Conservation (phyloP, 2,888 invertebrate species). For the Drosophila quasianomalipes region DNA sequence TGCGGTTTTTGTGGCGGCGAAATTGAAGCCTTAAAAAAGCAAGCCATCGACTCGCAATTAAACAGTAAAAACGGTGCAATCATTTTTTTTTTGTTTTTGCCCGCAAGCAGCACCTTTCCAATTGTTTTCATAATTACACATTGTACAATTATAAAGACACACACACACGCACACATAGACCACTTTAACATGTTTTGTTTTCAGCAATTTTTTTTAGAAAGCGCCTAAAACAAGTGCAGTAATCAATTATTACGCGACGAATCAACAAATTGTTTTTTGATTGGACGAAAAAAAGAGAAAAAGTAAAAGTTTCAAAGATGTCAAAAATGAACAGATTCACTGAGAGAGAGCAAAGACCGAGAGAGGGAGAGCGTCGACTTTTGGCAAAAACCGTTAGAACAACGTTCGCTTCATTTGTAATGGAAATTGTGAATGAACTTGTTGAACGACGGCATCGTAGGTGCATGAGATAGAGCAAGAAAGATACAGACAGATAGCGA, state of each 20-base stretch:
- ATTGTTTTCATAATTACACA: slow-evolving; percentile 65
- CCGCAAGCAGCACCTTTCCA: slow-evolving; percentile 68
- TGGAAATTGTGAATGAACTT: slow-evolving; percentile 50
- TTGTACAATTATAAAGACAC: slow-evolving; percentile 36
- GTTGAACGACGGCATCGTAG: slow-evolving; percentile 15
- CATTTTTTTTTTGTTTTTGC: slow-evolving; percentile 19
- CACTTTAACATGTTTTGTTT: slow-evolving; percentile 32
- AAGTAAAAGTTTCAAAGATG: slow-evolving; percentile 58
- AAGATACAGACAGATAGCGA: slow-evolving; percentile 10
- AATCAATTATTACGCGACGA: slow-evolving; percentile 73
- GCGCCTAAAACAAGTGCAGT: slow-evolving; percentile 75
- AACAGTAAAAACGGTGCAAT: slow-evolving; percentile 38
- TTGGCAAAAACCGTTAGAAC: slow-evolving; percentile 72
- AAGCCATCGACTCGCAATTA: slow-evolving; percentile 41
- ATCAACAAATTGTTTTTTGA: slow-evolving; percentile 53
- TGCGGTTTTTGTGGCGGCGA: slow-evolving; percentile 49
- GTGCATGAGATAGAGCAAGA: slow-evolving; percentile 26
- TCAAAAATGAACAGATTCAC: slow-evolving; percentile 8
- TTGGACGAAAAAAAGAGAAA: slow-evolving; percentile 33
- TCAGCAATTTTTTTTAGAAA: slow-evolving; percentile 62
- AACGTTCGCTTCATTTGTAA: slow-evolving; percentile 55
- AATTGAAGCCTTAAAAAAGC: slow-evolving; percentile 58
- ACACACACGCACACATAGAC: slow-evolving; percentile 4
- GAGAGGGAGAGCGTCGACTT: background rate
- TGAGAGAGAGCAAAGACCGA: background rate